Evolutionary conservation across 2,113 vertebrate genomes (phyloP).

Genomic region (Equus quagga): DNA sequence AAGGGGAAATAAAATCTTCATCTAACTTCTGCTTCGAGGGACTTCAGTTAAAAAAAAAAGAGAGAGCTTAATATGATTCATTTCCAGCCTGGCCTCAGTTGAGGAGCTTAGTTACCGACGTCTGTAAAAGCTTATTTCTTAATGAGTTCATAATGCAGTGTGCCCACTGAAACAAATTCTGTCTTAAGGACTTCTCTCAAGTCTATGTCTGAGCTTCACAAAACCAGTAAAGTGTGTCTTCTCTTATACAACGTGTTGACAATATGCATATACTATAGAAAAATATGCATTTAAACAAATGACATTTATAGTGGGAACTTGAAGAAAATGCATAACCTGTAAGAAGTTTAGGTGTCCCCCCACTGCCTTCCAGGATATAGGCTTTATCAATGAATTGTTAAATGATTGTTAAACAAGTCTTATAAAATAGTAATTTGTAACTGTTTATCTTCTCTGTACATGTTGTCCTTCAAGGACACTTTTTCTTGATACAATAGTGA

Average conservation of each 20-base stretch:
- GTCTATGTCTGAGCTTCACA: neutral
- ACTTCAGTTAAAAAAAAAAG: neutral
- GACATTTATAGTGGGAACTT: neutral
- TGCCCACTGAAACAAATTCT: slow-evolving; percentile 46
- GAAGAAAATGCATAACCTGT: neutral
- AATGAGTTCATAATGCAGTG: neutral
- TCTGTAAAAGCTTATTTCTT: neutral
- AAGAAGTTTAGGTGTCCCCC: neutral
- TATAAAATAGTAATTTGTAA: neutral
- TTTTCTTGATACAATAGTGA: neutral
- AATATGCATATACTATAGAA: neutral
- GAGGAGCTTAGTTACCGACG: neutral
- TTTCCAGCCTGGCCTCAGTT: slow-evolving; percentile 28
- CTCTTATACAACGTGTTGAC: no score
- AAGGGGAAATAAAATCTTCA: slow-evolving; percentile 75
- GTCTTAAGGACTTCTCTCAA: slow-evolving; percentile 26
- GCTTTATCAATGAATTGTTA: neutral
- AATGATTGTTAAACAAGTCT: neutral
- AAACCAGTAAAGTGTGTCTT: neutral
- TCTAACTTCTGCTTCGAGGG: slow-evolving; percentile 51
- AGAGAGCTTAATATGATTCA: neutral
- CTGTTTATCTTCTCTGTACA: neutral
- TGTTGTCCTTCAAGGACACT: neutral
- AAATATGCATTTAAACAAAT: neutral
- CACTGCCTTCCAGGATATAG: neutral